These are phyloP conservation scores for Ibidorhyncha struthersii DNA, from an alignment of 2,113 vertebrate genomes.

Conservation along the genomic window DNA sequence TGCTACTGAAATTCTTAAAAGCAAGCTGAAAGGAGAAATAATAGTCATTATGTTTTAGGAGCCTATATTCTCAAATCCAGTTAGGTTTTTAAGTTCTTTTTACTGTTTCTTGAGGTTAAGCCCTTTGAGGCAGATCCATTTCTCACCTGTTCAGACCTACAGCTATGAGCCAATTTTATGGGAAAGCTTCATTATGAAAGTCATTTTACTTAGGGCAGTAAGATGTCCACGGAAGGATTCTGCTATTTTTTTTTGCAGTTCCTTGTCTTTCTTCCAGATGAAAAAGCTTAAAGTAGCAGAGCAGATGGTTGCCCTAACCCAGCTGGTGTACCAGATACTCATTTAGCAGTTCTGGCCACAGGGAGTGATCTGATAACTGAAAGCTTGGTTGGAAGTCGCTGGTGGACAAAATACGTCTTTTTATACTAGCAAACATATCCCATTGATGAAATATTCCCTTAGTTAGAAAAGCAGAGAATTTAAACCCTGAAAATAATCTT, in stretches of 20 bases:
- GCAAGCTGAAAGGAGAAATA: neutral
- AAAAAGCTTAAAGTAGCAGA: conserved; percentile 14
- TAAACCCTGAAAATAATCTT: neutral
- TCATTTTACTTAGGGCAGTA: neutral
- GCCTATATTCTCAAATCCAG: neutral
- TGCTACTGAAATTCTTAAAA: neutral
- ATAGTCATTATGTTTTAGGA: neutral
- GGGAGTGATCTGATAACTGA: conserved; percentile 12
- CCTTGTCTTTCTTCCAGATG: conserved; percentile 22
- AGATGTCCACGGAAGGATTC: neutral
- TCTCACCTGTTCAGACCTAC: neutral
- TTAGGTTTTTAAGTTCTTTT: neutral
- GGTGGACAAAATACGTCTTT: neutral
- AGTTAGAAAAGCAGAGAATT: neutral
- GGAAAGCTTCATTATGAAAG: neutral
- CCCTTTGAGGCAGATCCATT: neutral
- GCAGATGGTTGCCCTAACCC: conserved; percentile 42
- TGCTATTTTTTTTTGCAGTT: neutral
- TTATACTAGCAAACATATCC: neutral
- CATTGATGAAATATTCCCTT: neutral
- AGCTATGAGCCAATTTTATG: neutral
- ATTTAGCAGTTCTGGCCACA: conserved; percentile 39
- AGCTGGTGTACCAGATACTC: conserved; percentile 47
- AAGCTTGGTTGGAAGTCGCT: neutral
- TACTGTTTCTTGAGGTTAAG: neutral